Conservation (phyloP, 2,888 invertebrate species). For the Alloscopus bannaensis region DNA sequence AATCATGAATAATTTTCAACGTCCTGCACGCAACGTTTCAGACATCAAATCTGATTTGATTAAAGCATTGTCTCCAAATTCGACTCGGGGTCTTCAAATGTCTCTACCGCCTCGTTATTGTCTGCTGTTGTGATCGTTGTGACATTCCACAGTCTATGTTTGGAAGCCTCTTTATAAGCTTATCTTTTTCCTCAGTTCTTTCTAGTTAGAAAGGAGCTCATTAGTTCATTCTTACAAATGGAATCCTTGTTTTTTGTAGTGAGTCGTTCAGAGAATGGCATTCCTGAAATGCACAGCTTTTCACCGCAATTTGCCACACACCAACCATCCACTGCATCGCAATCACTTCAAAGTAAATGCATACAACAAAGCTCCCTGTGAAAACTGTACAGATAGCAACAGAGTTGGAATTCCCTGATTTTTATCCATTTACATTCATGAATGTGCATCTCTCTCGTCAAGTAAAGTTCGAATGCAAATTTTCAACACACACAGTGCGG, state of each 20-base stretch:
- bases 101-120: neutral
- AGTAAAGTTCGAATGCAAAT: constrained; percentile 28
- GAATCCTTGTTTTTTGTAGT: neutral
- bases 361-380: constrained; percentile 4
- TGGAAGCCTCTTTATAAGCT: neutral
- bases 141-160: neutral
- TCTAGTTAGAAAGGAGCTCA: neutral
- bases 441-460: too few relatives aligned
- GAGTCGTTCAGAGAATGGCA: neutral
- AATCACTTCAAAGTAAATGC: neutral
- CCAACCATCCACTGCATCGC: constrained; percentile 4
- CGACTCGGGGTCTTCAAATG: neutral
- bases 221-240: too few relatives aligned
- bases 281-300: constrained; percentile 16
- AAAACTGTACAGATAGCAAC: too few relatives aligned
- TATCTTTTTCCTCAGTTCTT: neutral
- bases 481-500: neutral
- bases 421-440: too few relatives aligned
- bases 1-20: constrained; percentile 54
- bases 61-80: constrained; percentile 46
- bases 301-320: constrained; percentile 41
- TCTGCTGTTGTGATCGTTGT: neutral
- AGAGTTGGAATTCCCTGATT: too few relatives aligned
- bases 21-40: constrained; percentile 27
- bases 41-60: constrained; percentile 39